Evolutionary conservation across 2,113 vertebrate genomes (phyloP).

Genomic region (Hippocampus guttulatus): DNA sequence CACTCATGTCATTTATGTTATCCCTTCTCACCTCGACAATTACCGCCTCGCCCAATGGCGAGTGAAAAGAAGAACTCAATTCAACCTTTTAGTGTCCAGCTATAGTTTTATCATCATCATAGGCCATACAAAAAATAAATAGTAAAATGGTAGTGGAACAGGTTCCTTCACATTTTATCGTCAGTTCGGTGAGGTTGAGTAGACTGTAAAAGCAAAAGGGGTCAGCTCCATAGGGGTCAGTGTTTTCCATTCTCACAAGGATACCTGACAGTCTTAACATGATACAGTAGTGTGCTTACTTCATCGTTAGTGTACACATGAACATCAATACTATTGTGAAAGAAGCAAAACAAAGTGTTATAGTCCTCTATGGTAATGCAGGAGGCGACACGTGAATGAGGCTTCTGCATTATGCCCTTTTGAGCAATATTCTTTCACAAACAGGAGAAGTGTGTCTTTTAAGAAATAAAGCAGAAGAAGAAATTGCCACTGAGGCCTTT

Average conservation of each 20-base stretch:
- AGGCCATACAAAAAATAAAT: slow-evolving; percentile 46
- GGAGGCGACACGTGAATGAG: neutral
- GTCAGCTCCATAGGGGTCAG: neutral
- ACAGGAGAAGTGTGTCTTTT: neutral
- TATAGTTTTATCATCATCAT: slow-evolving; percentile 55
- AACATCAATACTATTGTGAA: neutral
- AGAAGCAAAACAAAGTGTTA: neutral
- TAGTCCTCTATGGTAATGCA: neutral
- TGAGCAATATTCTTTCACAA: neutral
- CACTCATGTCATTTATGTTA: neutral
- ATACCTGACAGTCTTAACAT: neutral
- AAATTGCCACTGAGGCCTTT: neutral
- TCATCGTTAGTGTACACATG: slow-evolving; percentile 11
- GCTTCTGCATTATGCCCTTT: neutral
- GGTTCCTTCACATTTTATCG: slow-evolving; percentile 55
- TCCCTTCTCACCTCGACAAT: neutral
- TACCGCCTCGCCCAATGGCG: neutral
- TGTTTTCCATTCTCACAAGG: neutral
- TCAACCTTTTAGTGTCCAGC: slow-evolving; percentile 9
- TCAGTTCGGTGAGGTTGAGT: slow-evolving; percentile 10
- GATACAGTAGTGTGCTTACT: slow-evolving; percentile 7
- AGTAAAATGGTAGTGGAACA: slow-evolving; percentile 27
- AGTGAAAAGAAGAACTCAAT: neutral
- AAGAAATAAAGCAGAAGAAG: neutral
- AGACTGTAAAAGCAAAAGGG: neutral